A percentile compares a stretch with the other conserved stretches of the same genome.
phyloP scores from a whole-genome alignment of 2,113 vertebrate species.

The Brachypodius melanocephalos region DNA sequence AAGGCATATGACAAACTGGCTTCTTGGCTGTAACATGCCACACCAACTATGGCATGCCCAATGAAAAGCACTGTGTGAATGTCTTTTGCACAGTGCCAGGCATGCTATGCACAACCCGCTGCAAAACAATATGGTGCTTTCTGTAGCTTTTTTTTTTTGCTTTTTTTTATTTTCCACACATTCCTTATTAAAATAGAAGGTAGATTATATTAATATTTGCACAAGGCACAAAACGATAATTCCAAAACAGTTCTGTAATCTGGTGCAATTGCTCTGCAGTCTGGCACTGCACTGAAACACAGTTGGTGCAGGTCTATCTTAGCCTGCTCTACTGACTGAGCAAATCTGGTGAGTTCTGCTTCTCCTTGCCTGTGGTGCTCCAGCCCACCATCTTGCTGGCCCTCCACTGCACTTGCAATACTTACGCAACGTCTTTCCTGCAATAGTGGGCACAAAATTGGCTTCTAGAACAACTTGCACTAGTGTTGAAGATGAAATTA shows the following conservation, averaged over 20 bases:
- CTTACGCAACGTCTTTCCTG: neutral
- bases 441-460: neutral
- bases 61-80: slow-evolving; percentile 26
- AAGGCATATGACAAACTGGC: slow-evolving; percentile 41
- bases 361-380: neutral
- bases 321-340: neutral
- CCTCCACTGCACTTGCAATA: neutral
- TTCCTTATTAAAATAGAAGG: neutral
- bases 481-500: neutral
- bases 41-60: slow-evolving; percentile 35
- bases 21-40: slow-evolving; percentile 30
- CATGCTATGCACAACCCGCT: neutral
- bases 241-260: neutral
- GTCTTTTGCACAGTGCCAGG: slow-evolving; percentile 21
- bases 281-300: neutral
- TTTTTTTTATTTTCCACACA: neutral
- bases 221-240: neutral
- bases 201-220: neutral
- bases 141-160: neutral
- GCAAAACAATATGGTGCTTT: neutral
- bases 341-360: neutral
- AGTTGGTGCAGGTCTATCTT: neutral
- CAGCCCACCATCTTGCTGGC: neutral
- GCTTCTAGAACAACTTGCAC: neutral
- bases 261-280: neutral